These are phyloP conservation scores for Heterochromis multidens DNA, from an alignment of 2,113 vertebrate species.

Conservation along the genomic window DNA sequence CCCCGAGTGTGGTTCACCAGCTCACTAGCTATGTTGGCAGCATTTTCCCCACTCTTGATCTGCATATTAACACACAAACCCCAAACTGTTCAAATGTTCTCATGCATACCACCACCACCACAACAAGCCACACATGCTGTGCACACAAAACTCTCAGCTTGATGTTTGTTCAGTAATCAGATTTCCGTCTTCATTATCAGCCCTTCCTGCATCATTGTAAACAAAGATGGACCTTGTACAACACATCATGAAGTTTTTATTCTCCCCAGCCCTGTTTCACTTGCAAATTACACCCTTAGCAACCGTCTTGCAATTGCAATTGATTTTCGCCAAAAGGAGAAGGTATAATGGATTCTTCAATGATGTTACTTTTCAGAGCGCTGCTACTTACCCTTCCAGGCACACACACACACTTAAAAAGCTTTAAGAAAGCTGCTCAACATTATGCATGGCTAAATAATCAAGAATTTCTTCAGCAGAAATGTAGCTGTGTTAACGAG, in stretches of 20 bases:
- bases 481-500: not conserved
- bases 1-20: slow-evolving; percentile 89
- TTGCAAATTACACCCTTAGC: slow-evolving; percentile 50
- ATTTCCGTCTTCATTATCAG: not conserved
- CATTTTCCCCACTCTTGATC: slow-evolving; percentile 97
- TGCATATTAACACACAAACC: slow-evolving; percentile 44
- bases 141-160: not conserved
- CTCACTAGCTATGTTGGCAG: slow-evolving; percentile 90
- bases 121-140: not conserved
- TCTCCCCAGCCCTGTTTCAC: slow-evolving; percentile 14
- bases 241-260: slow-evolving; percentile 26
- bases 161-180: not conserved
- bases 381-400: slow-evolving; percentile 13
- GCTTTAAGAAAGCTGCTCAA: not conserved
- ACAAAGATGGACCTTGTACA: slow-evolving; percentile 35
- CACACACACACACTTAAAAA: slow-evolving; percentile 2
- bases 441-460: not conserved
- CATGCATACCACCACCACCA: not conserved
- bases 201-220: slow-evolving; percentile 13
- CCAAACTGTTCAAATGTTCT: not conserved
- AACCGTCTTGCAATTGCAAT: slow-evolving; percentile 37
- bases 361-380: slow-evolving; percentile 8
- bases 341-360: slow-evolving; percentile 41
- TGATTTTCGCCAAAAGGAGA: slow-evolving; percentile 54
- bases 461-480: not conserved